Evolutionary conservation across 92 coral and sea anemone genomes (phyloP), one percentile per base, ranked within the genome.

Genomic region (Heteractis magnifica): DNA sequence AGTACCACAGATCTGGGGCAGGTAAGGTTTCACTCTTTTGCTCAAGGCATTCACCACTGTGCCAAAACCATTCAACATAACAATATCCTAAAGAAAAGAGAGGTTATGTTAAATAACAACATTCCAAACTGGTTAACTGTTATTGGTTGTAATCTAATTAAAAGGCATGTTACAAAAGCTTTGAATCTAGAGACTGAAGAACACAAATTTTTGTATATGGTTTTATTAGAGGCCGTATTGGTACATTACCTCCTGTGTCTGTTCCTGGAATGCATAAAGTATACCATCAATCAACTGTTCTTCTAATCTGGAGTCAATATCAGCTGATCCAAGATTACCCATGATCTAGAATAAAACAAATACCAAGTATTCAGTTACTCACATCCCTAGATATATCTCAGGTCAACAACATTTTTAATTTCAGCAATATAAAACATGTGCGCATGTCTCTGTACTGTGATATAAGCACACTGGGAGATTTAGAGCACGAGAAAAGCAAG

Each of bases 1-100:
- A 11, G 99, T 97, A 90, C 99, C 99, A 86, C 99, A 97, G 88
- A 97, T 97, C 94, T 97, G 99, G 15, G 99, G 99, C 65, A 97
- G 79, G 88, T 97, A 97, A 13, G 99, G 98, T 84, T 97, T 97
- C 59, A 97, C 98, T 49, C 99, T 94, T 87, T 97, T 94, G 72
- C 99, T 92, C 52, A 97, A 93, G 10, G 99, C 98, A 87, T 97
- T 97, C 11, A 97, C 99, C 72, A 97, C 99, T 21, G 99, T 97
- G 15, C 99, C 99, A 89, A 97, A 97, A 26, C 99, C 99, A 83
- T 97, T 97, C 81, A 97, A 83, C 99, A 97, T 97, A 23, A 97
- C 99, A 77, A 97, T 97, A 77, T 94, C 99, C 98, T 95, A 56
- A 19, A 90, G 10, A 8, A 70, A 26, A 72, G 60, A 51, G 12